Evolutionary conservation across 2,797 vertebrate genomes (phyloP).

Genomic region (Myotis planiceps): DNA sequence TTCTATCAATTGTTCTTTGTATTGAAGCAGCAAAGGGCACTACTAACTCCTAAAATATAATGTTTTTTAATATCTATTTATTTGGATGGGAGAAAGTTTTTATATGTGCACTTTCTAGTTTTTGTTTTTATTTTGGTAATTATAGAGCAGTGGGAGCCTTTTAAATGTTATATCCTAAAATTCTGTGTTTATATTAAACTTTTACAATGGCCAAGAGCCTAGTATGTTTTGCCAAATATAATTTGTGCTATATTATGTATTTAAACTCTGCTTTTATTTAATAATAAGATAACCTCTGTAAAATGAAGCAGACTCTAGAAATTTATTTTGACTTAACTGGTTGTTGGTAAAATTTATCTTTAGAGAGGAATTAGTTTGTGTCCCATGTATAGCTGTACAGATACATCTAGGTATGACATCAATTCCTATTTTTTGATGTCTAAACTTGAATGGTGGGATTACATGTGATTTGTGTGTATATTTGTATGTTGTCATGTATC

Average conservation of each 20-base stretch:
- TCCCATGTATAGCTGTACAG: neutral
- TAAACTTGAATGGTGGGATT: conserved; percentile 76
- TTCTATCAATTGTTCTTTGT: neutral
- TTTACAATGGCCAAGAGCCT: neutral
- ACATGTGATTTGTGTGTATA: conserved; percentile 78
- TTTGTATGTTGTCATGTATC: conserved; percentile 76
- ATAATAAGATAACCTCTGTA: neutral
- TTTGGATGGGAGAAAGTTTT: neutral
- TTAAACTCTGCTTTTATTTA: conserved; percentile 32
- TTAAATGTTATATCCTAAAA: neutral
- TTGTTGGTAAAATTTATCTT: conserved; percentile 31
- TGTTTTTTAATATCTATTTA: neutral
- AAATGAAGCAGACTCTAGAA: conserved; percentile 32
- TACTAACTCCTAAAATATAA: neutral
- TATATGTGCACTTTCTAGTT: neutral
- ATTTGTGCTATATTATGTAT: conserved; percentile 9
- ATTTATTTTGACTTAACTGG: conserved; percentile 28
- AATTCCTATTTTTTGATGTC: conserved; percentile 23
- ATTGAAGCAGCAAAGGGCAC: neutral
- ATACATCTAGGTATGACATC: neutral
- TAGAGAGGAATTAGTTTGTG: conserved; percentile 8
- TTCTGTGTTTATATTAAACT: neutral
- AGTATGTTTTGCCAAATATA: neutral
- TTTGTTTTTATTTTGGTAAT: neutral
- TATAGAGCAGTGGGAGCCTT: neutral